These are phyloP conservation scores for Hyperoplus lanceolatus DNA, from an alignment of 2,797 vertebrate species.

Conservation along the genomic window DNA sequence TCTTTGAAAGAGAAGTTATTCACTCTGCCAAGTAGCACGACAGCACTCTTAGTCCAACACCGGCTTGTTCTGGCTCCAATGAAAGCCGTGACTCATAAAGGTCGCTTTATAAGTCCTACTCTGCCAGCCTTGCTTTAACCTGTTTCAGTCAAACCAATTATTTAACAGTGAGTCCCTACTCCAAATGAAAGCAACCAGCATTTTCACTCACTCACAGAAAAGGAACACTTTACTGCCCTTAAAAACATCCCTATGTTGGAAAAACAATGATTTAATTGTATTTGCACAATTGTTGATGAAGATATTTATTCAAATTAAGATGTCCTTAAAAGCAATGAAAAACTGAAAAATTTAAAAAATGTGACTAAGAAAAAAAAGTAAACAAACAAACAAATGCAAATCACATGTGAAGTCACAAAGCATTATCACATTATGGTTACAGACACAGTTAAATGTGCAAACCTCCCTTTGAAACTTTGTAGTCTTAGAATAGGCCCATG, in stretches of 20 bases:
- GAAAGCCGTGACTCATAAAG: conserved; percentile 73
- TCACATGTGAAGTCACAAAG: not conserved
- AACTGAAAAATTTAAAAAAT: not conserved
- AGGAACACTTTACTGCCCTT: conserved; percentile 11
- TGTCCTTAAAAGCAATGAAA: conserved; percentile 1
- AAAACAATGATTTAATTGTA: conserved; percentile 14
- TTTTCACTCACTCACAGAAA: conserved; percentile 20
- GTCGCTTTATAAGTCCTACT: conserved; percentile 63
- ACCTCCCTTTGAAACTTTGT: not conserved
- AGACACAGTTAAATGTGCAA: not conserved
- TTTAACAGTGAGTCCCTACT: conserved; percentile 52
- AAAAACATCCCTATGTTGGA: conserved; percentile 13
- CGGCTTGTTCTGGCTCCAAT: conserved; percentile 69
- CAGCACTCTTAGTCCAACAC: conserved; percentile 58
- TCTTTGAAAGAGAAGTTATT: conserved; percentile 64
- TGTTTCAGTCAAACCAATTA: conserved; percentile 66
- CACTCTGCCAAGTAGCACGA: conserved; percentile 71
- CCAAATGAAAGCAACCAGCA: conserved; percentile 27
- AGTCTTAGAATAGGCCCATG: not conserved
- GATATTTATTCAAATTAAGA: not conserved
- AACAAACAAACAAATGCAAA: not conserved
- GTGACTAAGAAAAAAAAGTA: not conserved
- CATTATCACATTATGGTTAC: not conserved
- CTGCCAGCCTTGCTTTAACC: conserved; percentile 60
- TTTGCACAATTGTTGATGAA: conserved; percentile 1